Conservation (phyloP, 2,797 vertebrate genomes). For the Diceros bicornis region DNA sequence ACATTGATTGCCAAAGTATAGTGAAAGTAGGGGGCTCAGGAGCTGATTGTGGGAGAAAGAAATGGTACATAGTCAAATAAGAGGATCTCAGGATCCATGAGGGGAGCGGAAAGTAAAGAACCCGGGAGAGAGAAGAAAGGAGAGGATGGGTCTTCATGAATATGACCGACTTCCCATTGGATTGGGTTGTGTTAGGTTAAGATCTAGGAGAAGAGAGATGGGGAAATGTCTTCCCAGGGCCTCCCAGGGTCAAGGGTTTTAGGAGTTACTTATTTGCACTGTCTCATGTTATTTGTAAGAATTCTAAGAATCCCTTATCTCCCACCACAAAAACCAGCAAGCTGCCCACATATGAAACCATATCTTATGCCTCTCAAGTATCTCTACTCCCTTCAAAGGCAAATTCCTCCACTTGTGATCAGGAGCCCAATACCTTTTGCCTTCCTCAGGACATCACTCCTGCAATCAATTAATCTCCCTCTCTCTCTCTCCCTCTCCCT, state of each 20-base stretch:
- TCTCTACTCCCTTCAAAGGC: neutral
- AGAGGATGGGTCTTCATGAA: neutral
- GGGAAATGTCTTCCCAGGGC: neutral
- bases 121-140: neutral
- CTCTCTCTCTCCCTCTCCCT: neutral
- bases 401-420: neutral
- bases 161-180: neutral
- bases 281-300: neutral
- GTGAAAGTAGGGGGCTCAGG: conserved; percentile 88
- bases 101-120: neutral
- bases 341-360: neutral
- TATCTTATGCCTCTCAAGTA: neutral
- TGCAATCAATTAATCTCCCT: no score
- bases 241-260: neutral
- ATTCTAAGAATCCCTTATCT: neutral
- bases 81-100: neutral
- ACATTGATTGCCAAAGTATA: conserved; percentile 91
- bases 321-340: neutral
- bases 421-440: neutral
- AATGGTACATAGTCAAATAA: neutral
- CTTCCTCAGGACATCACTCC: neutral
- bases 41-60: conserved; percentile 82
- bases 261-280: neutral
- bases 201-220: neutral
- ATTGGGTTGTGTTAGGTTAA: neutral